Percentiles rank a stretch among this genome's conserved stretches.
Conservation (phyloP, 2,113 vertebrate species). For the Kryptolebias marmoratus region DNA sequence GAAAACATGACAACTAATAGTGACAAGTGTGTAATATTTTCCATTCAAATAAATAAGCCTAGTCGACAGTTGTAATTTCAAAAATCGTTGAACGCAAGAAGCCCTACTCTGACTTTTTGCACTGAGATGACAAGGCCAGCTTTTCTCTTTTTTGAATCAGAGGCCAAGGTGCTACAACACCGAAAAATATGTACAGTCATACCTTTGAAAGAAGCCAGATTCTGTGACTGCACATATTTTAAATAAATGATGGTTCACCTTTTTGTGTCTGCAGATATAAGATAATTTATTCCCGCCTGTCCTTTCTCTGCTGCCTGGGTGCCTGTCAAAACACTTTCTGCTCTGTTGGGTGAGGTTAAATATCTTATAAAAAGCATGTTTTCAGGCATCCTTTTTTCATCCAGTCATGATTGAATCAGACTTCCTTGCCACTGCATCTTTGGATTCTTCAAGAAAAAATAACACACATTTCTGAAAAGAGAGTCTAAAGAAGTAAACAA, state of each 20-base stretch:
- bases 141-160: conserved; percentile 18
- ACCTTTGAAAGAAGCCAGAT: conserved; percentile 18
- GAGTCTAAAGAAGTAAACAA: not conserved
- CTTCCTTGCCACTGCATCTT: not conserved
- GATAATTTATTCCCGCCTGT: conserved; percentile 38
- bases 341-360: conserved; percentile 24
- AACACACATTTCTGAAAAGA: too few species aligned
- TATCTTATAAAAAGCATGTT: conserved; percentile 28
- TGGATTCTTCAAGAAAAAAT: not conserved
- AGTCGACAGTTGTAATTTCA: not conserved
- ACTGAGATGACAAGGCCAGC: not conserved
- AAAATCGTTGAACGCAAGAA: not conserved
- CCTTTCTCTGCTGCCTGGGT: conserved; percentile 5
- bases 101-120: not conserved
- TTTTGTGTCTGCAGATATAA: conserved; percentile 37
- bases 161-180: conserved; percentile 6
- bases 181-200: conserved; percentile 6
- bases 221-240: conserved; percentile 36
- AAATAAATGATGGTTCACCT: conserved; percentile 34
- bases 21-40: not conserved
- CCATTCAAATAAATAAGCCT: not conserved
- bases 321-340: conserved; percentile 33
- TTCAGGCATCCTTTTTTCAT: conserved; percentile 1
- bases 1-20: not conserved
- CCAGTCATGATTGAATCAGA: conserved; percentile 3